Conservation (phyloP, 2,113 vertebrate species). For the Apodemus speciosus region DNA sequence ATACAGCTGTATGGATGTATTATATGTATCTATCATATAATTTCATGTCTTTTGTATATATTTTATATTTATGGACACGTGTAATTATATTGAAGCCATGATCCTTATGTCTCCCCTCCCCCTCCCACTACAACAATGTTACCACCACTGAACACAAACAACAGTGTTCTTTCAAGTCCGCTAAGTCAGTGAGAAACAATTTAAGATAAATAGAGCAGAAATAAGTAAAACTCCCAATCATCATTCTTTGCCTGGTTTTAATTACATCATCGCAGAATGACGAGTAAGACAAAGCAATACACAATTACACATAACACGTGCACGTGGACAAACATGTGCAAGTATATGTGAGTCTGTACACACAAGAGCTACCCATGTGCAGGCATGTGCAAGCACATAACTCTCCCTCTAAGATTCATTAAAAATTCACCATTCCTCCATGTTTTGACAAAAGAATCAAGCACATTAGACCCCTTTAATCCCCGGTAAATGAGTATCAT, state of each 20-base stretch:
- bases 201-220: neutral
- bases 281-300: neutral
- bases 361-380: fast-evolving
- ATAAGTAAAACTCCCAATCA: neutral
- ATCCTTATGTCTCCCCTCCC: neutral
- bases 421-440: neutral
- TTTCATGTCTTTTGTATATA: neutral
- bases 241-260: neutral
- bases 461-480: neutral
- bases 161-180: neutral
- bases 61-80: neutral
- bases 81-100: neutral
- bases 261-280: neutral
- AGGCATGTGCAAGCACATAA: too few relatives aligned
- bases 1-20: neutral
- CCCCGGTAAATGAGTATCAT: neutral
- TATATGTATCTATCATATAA: neutral
- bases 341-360: neutral
- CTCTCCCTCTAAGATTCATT: neutral
- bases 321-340: neutral
- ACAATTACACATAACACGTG: neutral
- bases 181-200: neutral
- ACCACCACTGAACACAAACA: neutral
- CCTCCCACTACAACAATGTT: neutral
- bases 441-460: neutral